Base-by-base conservation (phyloP, 1,140 invertebrate genomes). In the Zaprionus lachaisei region DNA sequence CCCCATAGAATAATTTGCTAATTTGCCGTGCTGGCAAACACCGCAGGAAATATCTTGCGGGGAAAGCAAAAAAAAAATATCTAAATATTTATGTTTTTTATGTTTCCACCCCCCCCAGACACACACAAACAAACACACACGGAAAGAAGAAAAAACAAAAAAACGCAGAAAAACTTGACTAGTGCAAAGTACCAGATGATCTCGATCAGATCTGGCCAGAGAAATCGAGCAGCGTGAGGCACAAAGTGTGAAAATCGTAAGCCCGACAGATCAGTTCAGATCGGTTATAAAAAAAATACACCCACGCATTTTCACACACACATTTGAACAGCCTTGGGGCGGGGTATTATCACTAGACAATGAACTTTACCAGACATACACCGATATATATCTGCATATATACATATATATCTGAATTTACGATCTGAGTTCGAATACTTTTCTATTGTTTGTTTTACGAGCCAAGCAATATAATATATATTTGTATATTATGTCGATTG, bases 11-110 rank as follows among this genome's bases (percentile, higher is more conserved):
- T 64, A 57, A 81, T 77, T 37, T 72, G 67, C 69, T 37, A 14
- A 61, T 73, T 55, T 44, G 28, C 51, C n/a, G 6, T 38, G 12
- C 55, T 20, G n/a, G 24, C n/a, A 11, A 6, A 41, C 26, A 26
- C 47, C 14, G 66, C 63, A 68, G 80, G 80, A 81, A 84, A 72
- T 68, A 79, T 70, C 24, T 34, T 47, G 60, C 70, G 15, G 56
- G 72, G 38, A 54, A 61, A 11, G 14, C 51, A 67, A 41, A 41
- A 66, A n/a, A 55, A 72, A 44, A 1, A 22, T 22, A 51, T 51
- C 47, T 81, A 89, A 89, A 87, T 89, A 89, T 89, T 89, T 79
- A 79, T 75, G 71, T 72, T 86, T 77, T 55, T 44, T 51, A 72
- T 81, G 72, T 60, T 66, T 76, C 56, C 37, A 20, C 7, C 22